These are phyloP conservation scores for Neotoxoptera formosana DNA, from an alignment of 1,140 invertebrate species.

Conservation along the genomic window DNA sequence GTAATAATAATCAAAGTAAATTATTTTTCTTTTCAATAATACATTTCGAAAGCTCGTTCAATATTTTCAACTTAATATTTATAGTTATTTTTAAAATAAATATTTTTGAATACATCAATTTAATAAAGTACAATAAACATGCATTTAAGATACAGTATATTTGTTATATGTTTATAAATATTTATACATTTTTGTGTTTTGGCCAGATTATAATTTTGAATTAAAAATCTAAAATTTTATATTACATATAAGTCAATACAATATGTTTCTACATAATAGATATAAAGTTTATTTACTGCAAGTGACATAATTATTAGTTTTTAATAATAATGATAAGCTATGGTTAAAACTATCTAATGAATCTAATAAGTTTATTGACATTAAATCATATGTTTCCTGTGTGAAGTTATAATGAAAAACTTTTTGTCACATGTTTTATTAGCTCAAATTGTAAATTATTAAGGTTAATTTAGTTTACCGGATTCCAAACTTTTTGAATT, in stretches of 20 bases:
- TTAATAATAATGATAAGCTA: background rate
- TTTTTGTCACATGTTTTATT: background rate
- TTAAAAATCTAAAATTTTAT: background rate
- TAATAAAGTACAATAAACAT: background rate
- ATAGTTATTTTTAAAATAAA: background rate
- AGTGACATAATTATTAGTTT: background rate
- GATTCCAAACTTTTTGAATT: background rate
- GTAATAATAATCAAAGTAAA: background rate
- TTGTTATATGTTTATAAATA: background rate
- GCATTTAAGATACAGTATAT: background rate
- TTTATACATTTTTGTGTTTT: background rate
- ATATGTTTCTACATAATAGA: background rate
- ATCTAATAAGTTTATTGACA: background rate
- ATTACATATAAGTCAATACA: background rate
- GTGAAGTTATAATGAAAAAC: background rate
- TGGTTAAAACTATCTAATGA: background rate
- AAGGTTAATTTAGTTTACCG: background rate
- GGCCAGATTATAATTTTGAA: background rate
- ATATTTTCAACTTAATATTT: background rate
- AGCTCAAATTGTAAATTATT: background rate
- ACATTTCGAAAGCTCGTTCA: background rate
- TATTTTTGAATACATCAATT: background rate
- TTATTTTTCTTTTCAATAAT: background rate
- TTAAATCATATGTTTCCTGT: background rate
- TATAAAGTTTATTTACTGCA: background rate